Evolutionary conservation across 1,140 invertebrate genomes (phyloP).

Genomic region (Arctopsyche grandis): DNA sequence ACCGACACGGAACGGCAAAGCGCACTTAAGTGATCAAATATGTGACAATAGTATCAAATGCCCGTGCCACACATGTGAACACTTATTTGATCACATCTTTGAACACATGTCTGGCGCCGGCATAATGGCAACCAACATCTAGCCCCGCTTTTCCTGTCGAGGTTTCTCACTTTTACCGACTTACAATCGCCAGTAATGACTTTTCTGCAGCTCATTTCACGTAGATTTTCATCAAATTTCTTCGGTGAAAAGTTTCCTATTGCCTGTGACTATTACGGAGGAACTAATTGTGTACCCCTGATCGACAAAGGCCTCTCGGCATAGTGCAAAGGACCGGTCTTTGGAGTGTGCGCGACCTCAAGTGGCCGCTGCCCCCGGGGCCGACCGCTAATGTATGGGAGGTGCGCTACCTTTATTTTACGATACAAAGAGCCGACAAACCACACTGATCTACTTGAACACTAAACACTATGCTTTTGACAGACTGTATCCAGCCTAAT

Average conservation of each 20-base stretch:
- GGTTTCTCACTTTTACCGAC: too few species aligned
- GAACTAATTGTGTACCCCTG: background rate
- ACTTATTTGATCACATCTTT: too few species aligned
- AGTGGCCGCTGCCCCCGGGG: slow-evolving; percentile 29
- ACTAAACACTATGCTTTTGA: background rate
- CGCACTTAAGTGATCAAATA: too few species aligned
- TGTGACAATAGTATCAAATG: too few species aligned
- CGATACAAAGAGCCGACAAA: slow-evolving; percentile 24
- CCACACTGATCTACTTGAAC: slow-evolving; percentile 23
- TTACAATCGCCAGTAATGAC: too few species aligned
- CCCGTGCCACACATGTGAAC: too few species aligned
- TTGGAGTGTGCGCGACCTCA: slow-evolving; percentile 18
- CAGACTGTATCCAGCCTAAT: background rate
- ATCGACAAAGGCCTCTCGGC: background rate
- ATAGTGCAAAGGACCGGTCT: slow-evolving; percentile 28
- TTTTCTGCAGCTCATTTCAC: too few species aligned
- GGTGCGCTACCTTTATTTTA: slow-evolving; percentile 33
- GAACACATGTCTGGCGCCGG: too few species aligned
- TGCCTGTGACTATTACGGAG: background rate
- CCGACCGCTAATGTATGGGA: slow-evolving; percentile 29
- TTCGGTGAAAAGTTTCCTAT: too few species aligned
- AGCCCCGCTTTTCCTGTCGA: background rate
- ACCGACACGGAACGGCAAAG: too few species aligned
- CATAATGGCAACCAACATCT: too few species aligned
- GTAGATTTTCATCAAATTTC: too few species aligned